Evolutionary conservation across 2,888 invertebrate species (phyloP).

Genomic region (Meandrusa payeni): DNA sequence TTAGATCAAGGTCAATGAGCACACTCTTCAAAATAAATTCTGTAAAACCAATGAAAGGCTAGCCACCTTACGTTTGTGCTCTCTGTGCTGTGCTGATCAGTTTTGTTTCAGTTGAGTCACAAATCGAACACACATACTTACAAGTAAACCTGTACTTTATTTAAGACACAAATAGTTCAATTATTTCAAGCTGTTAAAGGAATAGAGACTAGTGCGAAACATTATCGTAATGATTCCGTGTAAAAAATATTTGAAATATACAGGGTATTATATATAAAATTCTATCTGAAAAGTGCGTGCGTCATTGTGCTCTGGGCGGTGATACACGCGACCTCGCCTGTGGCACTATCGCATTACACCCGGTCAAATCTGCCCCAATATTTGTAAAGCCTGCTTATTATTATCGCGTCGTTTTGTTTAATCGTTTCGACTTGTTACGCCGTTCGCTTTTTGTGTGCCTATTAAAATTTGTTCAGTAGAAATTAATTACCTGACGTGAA

Average conservation of each 20-base stretch:
- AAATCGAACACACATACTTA: no score
- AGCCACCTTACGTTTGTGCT: no score
- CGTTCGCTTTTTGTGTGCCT: conserved; percentile 38
- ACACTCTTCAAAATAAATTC: no score
- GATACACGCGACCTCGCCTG: conserved; percentile 70
- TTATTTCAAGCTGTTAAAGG: not conserved
- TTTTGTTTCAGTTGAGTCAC: no score
- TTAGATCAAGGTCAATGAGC: no score
- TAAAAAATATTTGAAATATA: conserved; percentile 47
- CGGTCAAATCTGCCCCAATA: conserved; percentile 74
- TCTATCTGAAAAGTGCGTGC: conserved; percentile 62
- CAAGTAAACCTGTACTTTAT: no score
- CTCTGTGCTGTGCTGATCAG: no score
- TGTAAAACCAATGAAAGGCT: no score
- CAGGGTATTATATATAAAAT: conserved; percentile 47
- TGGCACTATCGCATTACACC: conserved; percentile 73
- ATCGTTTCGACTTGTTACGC: conserved; percentile 58
- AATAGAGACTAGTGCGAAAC: conserved; percentile 28
- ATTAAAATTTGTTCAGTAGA: conserved; percentile 56
- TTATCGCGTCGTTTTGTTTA: conserved; percentile 60
- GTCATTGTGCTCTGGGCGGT: conserved; percentile 38
- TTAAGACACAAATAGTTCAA: no score
- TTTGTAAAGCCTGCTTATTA: conserved; percentile 75
- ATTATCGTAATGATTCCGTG: conserved; percentile 28
- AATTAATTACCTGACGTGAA: conserved; percentile 31